Evolutionary conservation across 2,797 vertebrate genomes (phyloP), one percentile per base, ranked within the genome.

Genomic region (Halcyon smyrnensis): DNA sequence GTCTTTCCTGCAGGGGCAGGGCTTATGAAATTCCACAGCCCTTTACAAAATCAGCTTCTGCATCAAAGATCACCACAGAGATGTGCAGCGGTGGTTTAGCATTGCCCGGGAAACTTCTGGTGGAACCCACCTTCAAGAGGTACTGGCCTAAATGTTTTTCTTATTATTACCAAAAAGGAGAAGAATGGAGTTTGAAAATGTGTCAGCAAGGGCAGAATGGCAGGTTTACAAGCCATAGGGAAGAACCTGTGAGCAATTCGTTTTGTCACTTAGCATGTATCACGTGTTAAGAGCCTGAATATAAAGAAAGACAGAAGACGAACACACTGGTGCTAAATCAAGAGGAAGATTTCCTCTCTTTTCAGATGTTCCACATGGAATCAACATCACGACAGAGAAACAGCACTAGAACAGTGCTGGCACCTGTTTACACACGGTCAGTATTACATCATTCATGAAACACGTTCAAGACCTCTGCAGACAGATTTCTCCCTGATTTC

Each of bases 81-180:
- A 32, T 4, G 25, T 39, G 70, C 91, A 93, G 90, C 57, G 53
- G 93, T 71, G 85, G 82, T 94, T 91, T 81, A 81, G 78, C 78
- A 32, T 45, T 39, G 70, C 37, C 64, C 60, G 48, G 24, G 53
- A 74, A 70, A 21, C 19, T 60, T 74, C 16, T 39, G 36, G 21
- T 28, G n/a, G 54, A 86, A 63, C 15, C 57, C 0, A 67, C 11
- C 5, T 36, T 51, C 12, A 28, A 10, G 59, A 79, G 69, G 73
- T 73, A 28, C 18, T 45, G 46, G 43, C 56, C 41, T 62, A 81
- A 87, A 50, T 7, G 18, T 11, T 48, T 78, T 37, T 46, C 32
- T 30, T 77, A 17, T 25, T 74, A 15, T 20, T 30, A 21, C 5
- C 45, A 37, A 8, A 50, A 81, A 57, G 48, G 41, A 71, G 20